Percentiles rank a stretch among this genome's conserved stretches.
These are phyloP conservation scores for Hemicordylus capensis DNA, from an alignment of 2,113 vertebrate species.

Conservation along the genomic window DNA sequence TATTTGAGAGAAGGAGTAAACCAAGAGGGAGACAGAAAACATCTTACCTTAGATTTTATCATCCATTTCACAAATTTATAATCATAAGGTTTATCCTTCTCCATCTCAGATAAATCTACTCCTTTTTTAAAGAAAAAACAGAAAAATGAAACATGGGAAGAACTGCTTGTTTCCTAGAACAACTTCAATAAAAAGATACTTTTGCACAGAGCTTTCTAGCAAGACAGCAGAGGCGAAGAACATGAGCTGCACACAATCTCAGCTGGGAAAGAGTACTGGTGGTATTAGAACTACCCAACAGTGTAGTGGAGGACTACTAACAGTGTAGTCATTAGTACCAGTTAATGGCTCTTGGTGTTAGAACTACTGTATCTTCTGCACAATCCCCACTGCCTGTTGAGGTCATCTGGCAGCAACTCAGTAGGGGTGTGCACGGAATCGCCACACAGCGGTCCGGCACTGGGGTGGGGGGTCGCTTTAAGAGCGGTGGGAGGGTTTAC, in stretches of 20 bases:
- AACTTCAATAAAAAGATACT: background rate
- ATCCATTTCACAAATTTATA: constrained; percentile 98
- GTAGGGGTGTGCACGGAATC: no score
- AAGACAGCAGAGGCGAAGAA: background rate
- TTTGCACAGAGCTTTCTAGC: background rate
- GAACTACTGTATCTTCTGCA: no score
- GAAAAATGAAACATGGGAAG: constrained; percentile 26
- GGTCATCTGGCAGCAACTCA: no score
- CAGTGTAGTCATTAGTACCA: no score
- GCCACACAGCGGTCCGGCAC: no score
- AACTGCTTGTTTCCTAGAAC: constrained; percentile 20
- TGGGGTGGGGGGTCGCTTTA: no score
- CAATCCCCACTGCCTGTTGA: no score
- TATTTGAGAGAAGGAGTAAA: background rate
- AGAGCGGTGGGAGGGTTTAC: no score
- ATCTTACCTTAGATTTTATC: constrained; percentile 90
- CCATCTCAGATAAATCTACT: constrained; percentile 85
- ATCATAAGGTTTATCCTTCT: constrained; percentile 85
- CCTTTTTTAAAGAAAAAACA: constrained; percentile 77
- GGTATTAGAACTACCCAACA: background rate
- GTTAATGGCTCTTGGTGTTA: no score
- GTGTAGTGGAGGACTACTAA: no score
- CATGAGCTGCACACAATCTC: background rate
- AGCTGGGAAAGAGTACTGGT: background rate
- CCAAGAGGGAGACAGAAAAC: background rate